Percentiles rank a stretch among this genome's conserved stretches.
Evolutionary conservation across 1,140 invertebrate genomes (phyloP).

Genomic region (Orius insidiosus): DNA sequence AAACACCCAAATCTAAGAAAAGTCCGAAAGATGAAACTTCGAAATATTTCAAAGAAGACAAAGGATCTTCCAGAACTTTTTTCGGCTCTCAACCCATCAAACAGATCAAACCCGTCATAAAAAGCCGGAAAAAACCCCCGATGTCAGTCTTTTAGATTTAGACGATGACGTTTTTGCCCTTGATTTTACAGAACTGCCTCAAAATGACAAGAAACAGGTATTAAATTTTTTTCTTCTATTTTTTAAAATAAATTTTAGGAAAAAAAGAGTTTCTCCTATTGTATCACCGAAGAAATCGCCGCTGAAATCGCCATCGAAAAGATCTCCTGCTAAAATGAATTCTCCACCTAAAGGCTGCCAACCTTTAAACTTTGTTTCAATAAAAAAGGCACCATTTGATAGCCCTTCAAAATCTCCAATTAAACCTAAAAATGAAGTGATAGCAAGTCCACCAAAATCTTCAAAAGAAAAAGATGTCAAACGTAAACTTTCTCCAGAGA

Average conservation of each 20-base stretch:
- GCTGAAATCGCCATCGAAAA: neutral
- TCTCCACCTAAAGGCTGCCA: neutral
- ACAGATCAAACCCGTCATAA: constrained; percentile 17
- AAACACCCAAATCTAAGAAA: constrained; percentile 7
- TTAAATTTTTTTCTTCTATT: no score
- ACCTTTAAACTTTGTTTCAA: neutral
- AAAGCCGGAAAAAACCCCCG: no score
- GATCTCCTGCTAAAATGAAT: neutral
- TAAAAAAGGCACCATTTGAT: neutral
- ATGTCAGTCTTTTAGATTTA: no score
- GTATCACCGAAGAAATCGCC: neutral
- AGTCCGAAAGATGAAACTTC: constrained; percentile 7
- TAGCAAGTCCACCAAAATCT: no score
- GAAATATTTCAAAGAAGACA: constrained; percentile 11
- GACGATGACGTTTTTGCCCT: no score
- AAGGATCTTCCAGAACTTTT: constrained; percentile 22
- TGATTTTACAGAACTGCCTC: no score
- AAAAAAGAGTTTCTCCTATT: neutral
- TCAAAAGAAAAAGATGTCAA: neutral
- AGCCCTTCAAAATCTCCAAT: constrained; percentile 12
- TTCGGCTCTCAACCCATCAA: constrained; percentile 28
- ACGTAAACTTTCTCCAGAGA: constrained; percentile 4
- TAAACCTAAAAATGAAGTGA: constrained; percentile 17
- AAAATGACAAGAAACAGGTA: no score
- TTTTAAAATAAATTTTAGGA: constrained; percentile 17